Evolutionary conservation across 2,797 vertebrate genomes (phyloP).

Genomic region (Ptychadena robeensis): DNA sequence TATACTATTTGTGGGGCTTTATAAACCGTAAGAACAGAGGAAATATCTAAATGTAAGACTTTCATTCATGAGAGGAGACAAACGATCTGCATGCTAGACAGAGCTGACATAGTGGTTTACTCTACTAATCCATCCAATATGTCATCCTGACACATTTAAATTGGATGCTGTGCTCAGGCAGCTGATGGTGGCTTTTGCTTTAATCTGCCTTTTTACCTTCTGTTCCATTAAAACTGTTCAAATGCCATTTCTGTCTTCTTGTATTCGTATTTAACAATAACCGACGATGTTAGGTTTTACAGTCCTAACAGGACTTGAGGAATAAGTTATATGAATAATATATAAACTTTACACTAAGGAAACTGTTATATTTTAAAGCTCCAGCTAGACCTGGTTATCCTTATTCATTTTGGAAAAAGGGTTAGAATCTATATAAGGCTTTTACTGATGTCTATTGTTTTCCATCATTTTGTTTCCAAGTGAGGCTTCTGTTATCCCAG

Average conservation of each 20-base stretch:
- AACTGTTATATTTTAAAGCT: too few relatives aligned
- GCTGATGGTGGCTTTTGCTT: background rate
- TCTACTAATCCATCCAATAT: background rate
- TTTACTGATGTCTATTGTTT: too few relatives aligned
- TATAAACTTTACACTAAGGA: too few relatives aligned
- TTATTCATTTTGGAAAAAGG: too few relatives aligned
- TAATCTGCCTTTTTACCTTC: background rate
- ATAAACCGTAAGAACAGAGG: background rate
- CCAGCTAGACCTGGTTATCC: too few relatives aligned
- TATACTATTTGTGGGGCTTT: background rate
- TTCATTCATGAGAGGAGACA: conserved; percentile 8
- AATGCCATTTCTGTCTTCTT: background rate
- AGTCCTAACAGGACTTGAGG: too few relatives aligned
- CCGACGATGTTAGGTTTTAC: too few relatives aligned
- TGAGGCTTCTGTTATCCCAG: too few relatives aligned
- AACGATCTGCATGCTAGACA: background rate
- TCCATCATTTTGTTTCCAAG: too few relatives aligned
- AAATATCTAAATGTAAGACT: background rate
- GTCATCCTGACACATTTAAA: conserved; percentile 20
- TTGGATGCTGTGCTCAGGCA: conserved; percentile 4
- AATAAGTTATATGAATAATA: too few relatives aligned
- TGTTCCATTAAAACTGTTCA: background rate
- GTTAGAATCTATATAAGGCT: too few relatives aligned
- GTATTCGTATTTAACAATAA: too few relatives aligned
- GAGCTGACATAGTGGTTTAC: conserved; percentile 14